Conservation (phyloP, 2,797 vertebrate genomes). For the Malurus splendens region DNA sequence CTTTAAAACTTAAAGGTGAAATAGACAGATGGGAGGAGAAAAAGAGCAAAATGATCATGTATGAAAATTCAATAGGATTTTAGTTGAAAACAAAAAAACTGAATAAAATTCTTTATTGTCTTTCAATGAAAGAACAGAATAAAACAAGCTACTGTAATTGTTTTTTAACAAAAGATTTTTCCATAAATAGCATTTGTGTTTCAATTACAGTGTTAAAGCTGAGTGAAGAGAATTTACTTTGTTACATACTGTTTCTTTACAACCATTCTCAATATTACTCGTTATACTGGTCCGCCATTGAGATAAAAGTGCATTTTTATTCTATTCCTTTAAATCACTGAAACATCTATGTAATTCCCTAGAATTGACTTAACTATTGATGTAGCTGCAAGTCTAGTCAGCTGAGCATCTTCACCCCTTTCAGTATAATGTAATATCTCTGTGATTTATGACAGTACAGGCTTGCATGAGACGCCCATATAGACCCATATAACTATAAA, state of each 20-base stretch:
- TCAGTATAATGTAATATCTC: background rate
- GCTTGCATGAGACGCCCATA: background rate
- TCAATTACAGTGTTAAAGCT: constrained; percentile 23
- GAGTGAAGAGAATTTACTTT: background rate
- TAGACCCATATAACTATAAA: background rate
- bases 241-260: background rate
- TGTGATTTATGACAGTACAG: background rate
- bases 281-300: background rate
- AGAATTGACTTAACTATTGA: background rate
- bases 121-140: constrained; percentile 28
- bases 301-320: background rate
- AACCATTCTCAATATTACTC: background rate
- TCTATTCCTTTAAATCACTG: background rate
- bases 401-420: background rate
- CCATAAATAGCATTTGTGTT: constrained; percentile 3
- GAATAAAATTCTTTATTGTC: background rate
- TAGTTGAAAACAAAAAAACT: background rate
- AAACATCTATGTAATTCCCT: background rate
- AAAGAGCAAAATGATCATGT: constrained; percentile 17
- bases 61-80: constrained; percentile 38
- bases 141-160: background rate
- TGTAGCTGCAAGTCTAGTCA: background rate
- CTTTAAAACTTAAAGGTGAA: constrained; percentile 45
- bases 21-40: constrained; percentile 23
- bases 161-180: background rate